Base-by-base conservation (phyloP, 2,113 vertebrate genomes). In the Natator depressus region DNA sequence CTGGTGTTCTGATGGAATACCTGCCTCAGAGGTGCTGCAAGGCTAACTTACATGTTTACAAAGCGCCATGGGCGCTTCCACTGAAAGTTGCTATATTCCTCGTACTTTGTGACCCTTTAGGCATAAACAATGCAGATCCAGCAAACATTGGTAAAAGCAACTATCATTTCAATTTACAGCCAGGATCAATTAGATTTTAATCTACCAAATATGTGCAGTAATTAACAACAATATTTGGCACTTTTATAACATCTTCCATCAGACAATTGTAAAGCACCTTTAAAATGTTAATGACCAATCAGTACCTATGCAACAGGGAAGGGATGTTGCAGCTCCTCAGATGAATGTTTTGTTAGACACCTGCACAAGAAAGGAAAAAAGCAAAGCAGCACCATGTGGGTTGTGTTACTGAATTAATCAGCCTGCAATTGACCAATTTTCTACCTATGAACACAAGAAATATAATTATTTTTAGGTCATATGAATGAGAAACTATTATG, bases 331-430 rank as follows among this genome's bases (percentile, higher is more conserved):
- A 47, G 79, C 82, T 4, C 27, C 53, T 72, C 75, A 86, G 22
- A 62, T 82, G 59, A 65, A 85, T 94, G 84, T 55, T 57, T 12
- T 31, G 76, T 82, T 78, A 55, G 69, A 42, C 80, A 86, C 62
- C 65, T 72, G 89, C 38, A 57, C 6, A 25, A 87, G 83, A 90
- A 91, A 94, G 83, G 76, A 91, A 95, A 96, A 91, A 72, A 84
- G 59, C 20, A 94, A 93, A 54, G 82, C 3, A 8, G 46, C 83
- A 95, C 91, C 97, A 93, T 87, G 65, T 92, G 95, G 69, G 87
- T 85, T 95, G 94, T 69, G 87, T 96, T 96, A 94, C 93, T 96
- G 84, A 90, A 91, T 90, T 94, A 95, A 95, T 97, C 95, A 94
- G 82, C 54, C 95, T 96, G 88, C 88, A 91, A 88, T 76, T 93